Base-by-base conservation (phyloP, 2,888 invertebrate species). In the Caenorhabditis sinica region DNA sequence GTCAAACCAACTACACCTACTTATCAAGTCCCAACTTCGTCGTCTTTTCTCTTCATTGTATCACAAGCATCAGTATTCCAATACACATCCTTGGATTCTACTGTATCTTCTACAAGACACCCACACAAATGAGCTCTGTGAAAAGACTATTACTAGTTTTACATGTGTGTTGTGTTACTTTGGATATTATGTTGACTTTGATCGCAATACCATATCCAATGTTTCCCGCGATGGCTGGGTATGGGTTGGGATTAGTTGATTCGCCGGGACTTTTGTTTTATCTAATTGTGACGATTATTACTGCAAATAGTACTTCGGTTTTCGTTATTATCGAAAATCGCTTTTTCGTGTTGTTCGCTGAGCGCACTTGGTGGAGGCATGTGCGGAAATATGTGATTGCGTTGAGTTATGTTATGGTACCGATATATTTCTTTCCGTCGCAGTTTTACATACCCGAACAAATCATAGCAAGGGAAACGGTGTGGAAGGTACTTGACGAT, bases 101-200 rank as follows among this genome's bases (percentile, higher is more conserved):
- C 51, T 51, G 49, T 51, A 68, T 68, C 4, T 30, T 68, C 4
- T 17, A 20, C 30, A 68, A 51, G 20, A 68, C 68, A 2, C 68
- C 68, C n/a, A 28, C n/a, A 4, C 28, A 30, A 30, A 68, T 68
- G 68, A 15, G 8, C 3, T 40, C 40, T 20, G 25, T 68, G 11
- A 68, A 68, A 33, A 15, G 20, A 20, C 5, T 51, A 2, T 15
- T 68, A 1, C 8, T 68, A 4, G 28, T 28, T 13, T 20, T 68
- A 2, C 49, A 68, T 15, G 11, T 51, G 30, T 68, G 68, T 28
- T 45, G 65, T 45, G n/a, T 65, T 25, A 1, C 17, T 2, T 43
- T 45, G 3, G 65, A 65, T 9, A 17, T 45, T n/a, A 28, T n/a
- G 5, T 17, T 65, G 9, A 28, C 33, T 17, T 11, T 65, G 2